Evolutionary conservation across 2,888 invertebrate species (phyloP), one percentile per base, ranked within the genome.

Genomic region (Tenthredo mesomela): DNA sequence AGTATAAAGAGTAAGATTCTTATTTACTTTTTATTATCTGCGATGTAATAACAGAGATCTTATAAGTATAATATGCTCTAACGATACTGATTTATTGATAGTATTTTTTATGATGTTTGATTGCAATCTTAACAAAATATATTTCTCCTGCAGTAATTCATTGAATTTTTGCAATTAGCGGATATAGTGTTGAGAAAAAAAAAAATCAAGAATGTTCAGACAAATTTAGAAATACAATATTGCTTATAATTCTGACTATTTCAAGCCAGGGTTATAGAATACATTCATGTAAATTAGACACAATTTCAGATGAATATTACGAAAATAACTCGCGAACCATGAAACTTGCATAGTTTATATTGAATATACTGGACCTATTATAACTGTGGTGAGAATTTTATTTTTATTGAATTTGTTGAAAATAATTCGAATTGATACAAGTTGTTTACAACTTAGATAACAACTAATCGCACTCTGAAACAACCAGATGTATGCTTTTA

Each of bases 361-460:
- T 50, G 18, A 50, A 50, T 6, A 6, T n/a, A 5, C 18, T n/a
- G n/a, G 54, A 54, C 7, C 54, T 54, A 54, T 18, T 54, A 54
- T n/a, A 54, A 54, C 54, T 54, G n/a, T 54, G 54, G 54, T 54
- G 54, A 54, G 54, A 54, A 54, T 54, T 54, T 54, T 67, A 25
- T 9, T 29, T 29, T 67, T 29, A 33, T 15, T 29, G 10, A 67
- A 5, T 67, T 67, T 18, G 54, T 7, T 54, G 7, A 54, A n/a
- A n/a, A 50, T 5, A 61, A 61, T 25, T 25, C 21, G 10, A 40
- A 18, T 70, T 70, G 18, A 70, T 70, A 37, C n/a, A 43, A 21
- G 15, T 54, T 33, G 18, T 18, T 77, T 25, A 21, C 37, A 21
- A 75, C 4, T 75, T 75, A 75, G 47, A n/a, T 15, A 21, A 47